phyloP scores from a whole-genome alignment of 2,888 invertebrate species.

The Cryptosula pallasiana region DNA sequence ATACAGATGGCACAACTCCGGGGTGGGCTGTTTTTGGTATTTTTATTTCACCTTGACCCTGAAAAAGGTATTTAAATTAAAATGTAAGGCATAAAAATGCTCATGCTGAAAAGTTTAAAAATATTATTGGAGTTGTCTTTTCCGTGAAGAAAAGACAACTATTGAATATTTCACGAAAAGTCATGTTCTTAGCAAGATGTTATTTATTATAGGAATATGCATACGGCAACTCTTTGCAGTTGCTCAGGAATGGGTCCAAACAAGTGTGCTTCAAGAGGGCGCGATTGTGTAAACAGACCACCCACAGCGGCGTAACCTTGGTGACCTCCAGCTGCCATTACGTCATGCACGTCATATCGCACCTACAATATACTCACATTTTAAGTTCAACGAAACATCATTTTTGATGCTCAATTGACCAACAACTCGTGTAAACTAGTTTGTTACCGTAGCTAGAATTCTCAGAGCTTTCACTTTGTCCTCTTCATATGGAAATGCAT shows the following conservation, averaged over 20 bases:
- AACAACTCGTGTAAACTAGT: background rate
- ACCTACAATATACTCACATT: conserved; percentile 33
- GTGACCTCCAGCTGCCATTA: conserved; percentile 49
- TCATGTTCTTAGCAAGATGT: too few species aligned
- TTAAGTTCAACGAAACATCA: background rate
- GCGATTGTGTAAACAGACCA: conserved; percentile 47
- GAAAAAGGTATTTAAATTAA: too few species aligned
- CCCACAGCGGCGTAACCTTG: conserved; percentile 52
- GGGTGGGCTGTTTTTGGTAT: conserved; percentile 43
- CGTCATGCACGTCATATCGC: conserved; percentile 39
- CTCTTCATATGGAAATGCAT: conserved; percentile 46
- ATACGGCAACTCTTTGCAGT: conserved; percentile 37
- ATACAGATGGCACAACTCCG: conserved; percentile 44
- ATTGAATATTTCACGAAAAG: too few species aligned
- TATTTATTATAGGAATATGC: conserved; percentile 22
- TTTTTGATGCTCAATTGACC: background rate
- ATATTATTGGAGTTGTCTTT: too few species aligned
- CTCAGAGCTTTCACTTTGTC: conserved; percentile 44
- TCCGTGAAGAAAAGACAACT: too few species aligned
- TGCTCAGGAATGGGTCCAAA: conserved; percentile 42
- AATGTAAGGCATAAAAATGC: too few species aligned
- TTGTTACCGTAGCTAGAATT: conserved; percentile 46
- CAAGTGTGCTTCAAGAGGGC: conserved; percentile 47
- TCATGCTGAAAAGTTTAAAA: too few species aligned
- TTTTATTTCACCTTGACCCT: conserved; percentile 45